Conservation (phyloP, 2,113 vertebrate genomes). For the Macroglossus sobrinus region DNA sequence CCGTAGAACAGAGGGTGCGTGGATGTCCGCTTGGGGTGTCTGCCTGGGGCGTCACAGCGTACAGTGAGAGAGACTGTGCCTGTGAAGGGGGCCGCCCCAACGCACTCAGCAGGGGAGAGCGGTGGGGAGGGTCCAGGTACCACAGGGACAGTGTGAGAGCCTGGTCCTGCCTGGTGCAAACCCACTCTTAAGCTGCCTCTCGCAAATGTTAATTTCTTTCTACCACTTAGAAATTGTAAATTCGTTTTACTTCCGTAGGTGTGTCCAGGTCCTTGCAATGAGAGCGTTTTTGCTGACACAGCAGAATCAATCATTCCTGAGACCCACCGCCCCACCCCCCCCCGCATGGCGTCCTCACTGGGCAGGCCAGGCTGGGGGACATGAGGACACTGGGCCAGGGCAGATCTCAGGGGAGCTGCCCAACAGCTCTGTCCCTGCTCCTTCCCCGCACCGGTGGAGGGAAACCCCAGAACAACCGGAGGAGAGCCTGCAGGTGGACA, state of each 20-base stretch:
- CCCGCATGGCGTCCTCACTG: neutral
- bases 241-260: neutral
- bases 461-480: neutral
- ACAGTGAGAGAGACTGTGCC: neutral
- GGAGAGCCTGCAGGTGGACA: neutral
- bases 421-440: neutral
- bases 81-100: neutral
- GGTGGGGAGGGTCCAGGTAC: neutral
- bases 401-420: neutral
- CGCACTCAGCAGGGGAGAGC: neutral
- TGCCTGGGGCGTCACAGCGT: no score
- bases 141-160: neutral
- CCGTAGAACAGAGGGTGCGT: neutral
- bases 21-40: neutral
- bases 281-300: neutral
- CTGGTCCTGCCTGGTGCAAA: neutral
- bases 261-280: neutral
- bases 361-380: neutral
- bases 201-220: neutral
- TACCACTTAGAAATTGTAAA: neutral
- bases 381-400: neutral
- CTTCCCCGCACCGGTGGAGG: no score
- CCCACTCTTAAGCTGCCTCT: neutral
- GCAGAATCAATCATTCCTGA: neutral
- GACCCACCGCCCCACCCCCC: neutral